These are phyloP conservation scores for Drosophila novamexicana DNA, from an alignment of 1,140 invertebrate species.

Conservation along the genomic window DNA sequence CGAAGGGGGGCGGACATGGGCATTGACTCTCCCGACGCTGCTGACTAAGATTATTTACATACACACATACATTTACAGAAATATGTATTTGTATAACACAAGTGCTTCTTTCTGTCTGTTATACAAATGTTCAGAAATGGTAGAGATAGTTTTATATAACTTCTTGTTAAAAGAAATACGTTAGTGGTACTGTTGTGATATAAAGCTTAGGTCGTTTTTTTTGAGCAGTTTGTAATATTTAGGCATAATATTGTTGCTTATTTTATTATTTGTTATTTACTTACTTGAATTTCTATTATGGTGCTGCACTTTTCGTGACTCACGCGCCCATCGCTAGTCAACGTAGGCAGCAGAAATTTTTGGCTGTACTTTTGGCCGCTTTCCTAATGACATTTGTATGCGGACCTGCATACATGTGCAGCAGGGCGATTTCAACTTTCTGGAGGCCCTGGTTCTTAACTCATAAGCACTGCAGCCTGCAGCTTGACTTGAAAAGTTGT, in stretches of 20 bases:
- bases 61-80: too few relatives aligned
- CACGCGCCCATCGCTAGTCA: constrained; percentile 34
- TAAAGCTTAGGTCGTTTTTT: too few relatives aligned
- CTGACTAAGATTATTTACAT: too few relatives aligned
- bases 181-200: too few relatives aligned
- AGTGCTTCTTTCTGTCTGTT: too few relatives aligned
- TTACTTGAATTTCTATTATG: not conserved
- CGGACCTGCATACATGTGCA: constrained; percentile 55
- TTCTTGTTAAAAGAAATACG: too few relatives aligned
- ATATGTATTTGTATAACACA: too few relatives aligned
- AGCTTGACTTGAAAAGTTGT: constrained; percentile 32
- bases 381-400: constrained; percentile 73
- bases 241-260: not conserved
- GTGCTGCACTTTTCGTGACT: not conserved
- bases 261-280: not conserved
- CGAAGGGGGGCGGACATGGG: too few relatives aligned
- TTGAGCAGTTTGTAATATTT: too few relatives aligned
- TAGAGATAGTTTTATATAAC: too few relatives aligned
- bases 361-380: constrained; percentile 38
- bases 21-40: too few relatives aligned
- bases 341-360: constrained; percentile 35
- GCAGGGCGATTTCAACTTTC: constrained; percentile 44
- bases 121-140: too few relatives aligned
- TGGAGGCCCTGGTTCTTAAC: constrained; percentile 1
- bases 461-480: constrained; percentile 31